Conservation (phyloP, 23 tunicate species). For the Clavelina lepadiformis region DNA sequence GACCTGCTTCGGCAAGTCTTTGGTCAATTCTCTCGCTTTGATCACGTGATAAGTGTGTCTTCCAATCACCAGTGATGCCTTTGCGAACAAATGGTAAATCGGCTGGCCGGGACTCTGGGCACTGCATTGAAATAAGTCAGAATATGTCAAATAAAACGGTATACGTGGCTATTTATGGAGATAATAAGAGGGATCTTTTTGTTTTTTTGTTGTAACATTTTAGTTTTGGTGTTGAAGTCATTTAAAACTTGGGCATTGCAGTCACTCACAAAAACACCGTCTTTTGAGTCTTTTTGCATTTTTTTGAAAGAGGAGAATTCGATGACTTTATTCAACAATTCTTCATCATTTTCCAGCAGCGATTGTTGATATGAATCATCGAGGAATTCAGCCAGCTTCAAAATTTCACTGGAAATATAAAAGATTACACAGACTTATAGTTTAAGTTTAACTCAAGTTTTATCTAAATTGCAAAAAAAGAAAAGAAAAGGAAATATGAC, state of each 20-base stretch:
- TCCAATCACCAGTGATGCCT: conserved; percentile 77
- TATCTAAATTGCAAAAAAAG: no score
- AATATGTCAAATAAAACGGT: neutral
- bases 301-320: conserved; percentile 10
- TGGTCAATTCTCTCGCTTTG: conserved; percentile 53
- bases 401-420: conserved; percentile 31
- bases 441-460: no score
- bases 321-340: conserved; percentile 26
- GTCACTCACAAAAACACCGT: conserved; percentile 16
- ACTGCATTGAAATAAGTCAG: conserved; percentile 4
- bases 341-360: conserved; percentile 11
- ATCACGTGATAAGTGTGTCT: conserved; percentile 33
- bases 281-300: conserved; percentile 24
- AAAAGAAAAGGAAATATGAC: no score
- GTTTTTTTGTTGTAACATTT: neutral
- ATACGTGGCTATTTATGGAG: no score
- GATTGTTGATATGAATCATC: conserved; percentile 2
- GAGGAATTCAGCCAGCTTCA: conserved; percentile 50
- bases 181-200: no score
- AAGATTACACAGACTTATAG: no score
- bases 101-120: conserved; percentile 22
- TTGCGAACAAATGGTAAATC: conserved; percentile 49
- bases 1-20: conserved; percentile 19
- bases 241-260: neutral
- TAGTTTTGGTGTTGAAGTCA: neutral